Base-by-base conservation (phyloP, 2,888 invertebrate genomes). In the Melinaea menophilus region DNA sequence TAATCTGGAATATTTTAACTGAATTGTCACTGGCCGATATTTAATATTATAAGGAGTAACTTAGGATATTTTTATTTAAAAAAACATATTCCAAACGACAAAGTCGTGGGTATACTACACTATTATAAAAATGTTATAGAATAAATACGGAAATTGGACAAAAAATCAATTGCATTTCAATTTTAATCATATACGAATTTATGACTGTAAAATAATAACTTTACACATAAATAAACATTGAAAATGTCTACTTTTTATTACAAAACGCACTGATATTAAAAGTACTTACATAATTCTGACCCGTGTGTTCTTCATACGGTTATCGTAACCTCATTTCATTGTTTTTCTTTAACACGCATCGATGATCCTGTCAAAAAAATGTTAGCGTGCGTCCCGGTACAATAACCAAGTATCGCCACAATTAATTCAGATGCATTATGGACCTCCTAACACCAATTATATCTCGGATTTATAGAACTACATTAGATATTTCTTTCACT, bases 281-380 rank as follows among this genome's bases (percentile, higher is more conserved):
- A 12, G 55, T 59, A 45, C 62, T 57, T 59, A 55, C 47, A 46
- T 47, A 55, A 35, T 54, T 31, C 59, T 65, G 60, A 61, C 61
- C 60, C 56, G 55, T 55, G 41, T 63, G 61, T 68, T 66, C 57
- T 13, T 31, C 57, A 22, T 67, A 65, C 67, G 65, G 67, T 85
- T 84, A 22, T 22, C 22, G 74, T 78, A 82, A 78, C 84, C 80
- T 79, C 79, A 78, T 85, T 86, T 76, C 75, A 72, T 22, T 71
- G 78, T 86, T 86, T 86, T 86, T 85, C 81, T 77, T 77, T 79
- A 81, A 76, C 70, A 80, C 83, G 84, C 77, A 83, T 80, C 73
- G 80, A 63, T 85, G 86, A 82, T 74, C 78, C 9, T 78, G 76
- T 79, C 80, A 80, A 85, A 86, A 86, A 79, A 72, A 65, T 66